Percentiles rank a stretch among this genome's conserved stretches.
phyloP scores from a whole-genome alignment of 2,797 vertebrate genomes.

The Labroides dimidiatus region DNA sequence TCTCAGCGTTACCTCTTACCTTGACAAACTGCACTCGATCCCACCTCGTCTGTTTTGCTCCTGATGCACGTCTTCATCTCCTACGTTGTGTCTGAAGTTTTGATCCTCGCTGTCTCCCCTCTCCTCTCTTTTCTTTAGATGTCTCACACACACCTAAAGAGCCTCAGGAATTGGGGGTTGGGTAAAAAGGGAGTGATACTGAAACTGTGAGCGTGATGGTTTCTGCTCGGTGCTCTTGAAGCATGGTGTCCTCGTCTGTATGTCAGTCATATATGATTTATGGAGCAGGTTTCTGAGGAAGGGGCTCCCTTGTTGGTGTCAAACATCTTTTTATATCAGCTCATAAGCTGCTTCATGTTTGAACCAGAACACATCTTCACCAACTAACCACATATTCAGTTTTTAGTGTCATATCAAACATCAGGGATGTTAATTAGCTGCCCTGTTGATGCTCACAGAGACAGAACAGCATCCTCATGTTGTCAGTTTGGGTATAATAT shows the following conservation, averaged over 20 bases:
- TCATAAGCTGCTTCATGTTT: conserved; percentile 17
- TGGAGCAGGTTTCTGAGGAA: conserved; percentile 57
- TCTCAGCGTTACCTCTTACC: conserved; percentile 78
- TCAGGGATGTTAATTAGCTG: not conserved
- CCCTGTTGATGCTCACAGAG: not conserved
- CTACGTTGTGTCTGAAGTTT: conserved; percentile 53
- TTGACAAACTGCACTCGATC: conserved; percentile 63
- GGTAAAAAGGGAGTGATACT: conserved; percentile 62
- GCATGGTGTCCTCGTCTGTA: conserved; percentile 45
- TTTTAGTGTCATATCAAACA: conserved; percentile 1
- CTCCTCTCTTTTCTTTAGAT: conserved; percentile 59
- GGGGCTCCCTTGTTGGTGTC: conserved; percentile 59
- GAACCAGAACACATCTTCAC: conserved; percentile 15
- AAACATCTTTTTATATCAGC: conserved; percentile 40
- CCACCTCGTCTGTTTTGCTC: conserved; percentile 43
- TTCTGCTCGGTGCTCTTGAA: conserved; percentile 53
- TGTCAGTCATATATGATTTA: conserved; percentile 73
- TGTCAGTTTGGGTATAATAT: not conserved
- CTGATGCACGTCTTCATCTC: conserved; percentile 58
- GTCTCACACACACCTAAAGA: conserved; percentile 66
- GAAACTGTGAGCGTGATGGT: conserved; percentile 56
- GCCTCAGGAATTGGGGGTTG: conserved; percentile 72
- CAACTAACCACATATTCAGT: conserved; percentile 5
- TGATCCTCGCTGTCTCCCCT: conserved; percentile 59
- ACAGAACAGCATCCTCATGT: not conserved